These are phyloP conservation scores for Peromyscus melanophrys DNA, from an alignment of 2,797 vertebrate genomes.

Conservation along the genomic window DNA sequence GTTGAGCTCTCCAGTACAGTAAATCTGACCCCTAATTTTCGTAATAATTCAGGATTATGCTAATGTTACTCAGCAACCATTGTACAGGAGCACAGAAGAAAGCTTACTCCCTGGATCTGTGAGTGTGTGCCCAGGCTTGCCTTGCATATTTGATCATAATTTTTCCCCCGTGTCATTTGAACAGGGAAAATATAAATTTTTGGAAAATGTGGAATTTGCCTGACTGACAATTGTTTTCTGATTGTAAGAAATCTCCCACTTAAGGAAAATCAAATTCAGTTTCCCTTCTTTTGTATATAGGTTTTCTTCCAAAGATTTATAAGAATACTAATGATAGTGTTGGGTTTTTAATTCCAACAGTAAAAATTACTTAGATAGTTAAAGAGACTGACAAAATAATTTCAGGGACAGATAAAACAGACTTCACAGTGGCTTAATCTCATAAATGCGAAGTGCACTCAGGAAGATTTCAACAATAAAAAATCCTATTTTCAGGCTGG, in stretches of 20 bases:
- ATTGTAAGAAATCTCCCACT: background rate
- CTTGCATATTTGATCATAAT: background rate
- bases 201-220: background rate
- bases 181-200: slow-evolving; percentile 55
- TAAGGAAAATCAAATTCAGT: slow-evolving; percentile 31
- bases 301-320: slow-evolving; percentile 77
- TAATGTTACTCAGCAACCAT: slow-evolving; percentile 75
- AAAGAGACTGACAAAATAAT: slow-evolving; percentile 78
- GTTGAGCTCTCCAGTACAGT: slow-evolving; percentile 73
- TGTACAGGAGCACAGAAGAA: slow-evolving; percentile 46
- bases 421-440: slow-evolving; percentile 76
- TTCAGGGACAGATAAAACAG: slow-evolving; percentile 78
- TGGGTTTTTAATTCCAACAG: slow-evolving; percentile 81
- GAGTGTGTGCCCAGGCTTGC: slow-evolving; percentile 35
- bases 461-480: slow-evolving; percentile 79
- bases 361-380: slow-evolving; percentile 85
- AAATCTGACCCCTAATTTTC: slow-evolving; percentile 83
- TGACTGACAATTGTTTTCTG: slow-evolving; percentile 6
- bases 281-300: slow-evolving; percentile 51
- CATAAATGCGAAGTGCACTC: slow-evolving; percentile 74
- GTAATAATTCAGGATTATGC: slow-evolving; percentile 83
- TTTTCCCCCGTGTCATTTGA: background rate
- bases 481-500: slow-evolving; percentile 73
- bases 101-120: background rate
- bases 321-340: slow-evolving; percentile 75